Evolutionary conservation across 2,888 invertebrate species (phyloP), one percentile per base, ranked within the genome.

Genomic region (Schrankia costaestrigalis): DNA sequence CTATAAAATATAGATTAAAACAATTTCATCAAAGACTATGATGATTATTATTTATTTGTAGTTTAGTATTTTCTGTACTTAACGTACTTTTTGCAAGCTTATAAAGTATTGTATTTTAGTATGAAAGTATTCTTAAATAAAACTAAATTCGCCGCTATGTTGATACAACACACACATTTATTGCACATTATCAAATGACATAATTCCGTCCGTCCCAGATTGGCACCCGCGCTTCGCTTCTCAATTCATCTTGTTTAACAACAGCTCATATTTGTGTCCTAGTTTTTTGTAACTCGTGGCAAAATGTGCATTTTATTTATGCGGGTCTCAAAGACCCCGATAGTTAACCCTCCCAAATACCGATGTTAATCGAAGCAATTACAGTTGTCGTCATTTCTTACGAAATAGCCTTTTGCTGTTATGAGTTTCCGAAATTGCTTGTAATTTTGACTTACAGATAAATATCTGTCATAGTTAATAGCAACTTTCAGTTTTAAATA

Each of bases 231-330:
- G 36, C 50, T 39, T 36, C 45, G 43, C 40, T 60, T 14, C 37
- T 41, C 32, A 60, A 70, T 75, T 62, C 69, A 58, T 77, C 74
- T 73, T 68, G 68, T 72, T 75, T 66, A 70, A 63, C 59, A 57
- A 53, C 56, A 48, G 56, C 41, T 64, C 63, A 61, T 67, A 67
- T 68, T 33, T 35, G 36, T 51, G 53, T 53, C 46, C 53, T 46
- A 56, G 39, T 25, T 55, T 68, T 49, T 56, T 35, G 44, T 47
- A 33, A 23, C 28, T 25, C 32, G 32, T 21, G 32, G 25, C 26
- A 9, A 15, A 36, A 15, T 33, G 4, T 24, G 26, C 11, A 24
- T 26, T 19, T 10, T 18, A 15, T 25, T 18, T 17, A 27, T 17
- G 14, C 11, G 14, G 15, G 33, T 10, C 26, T 8, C n/a, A 9